Evolutionary conservation across 2,888 invertebrate genomes (phyloP).

Genomic region (Lepeophtheirus nordmannii): DNA sequence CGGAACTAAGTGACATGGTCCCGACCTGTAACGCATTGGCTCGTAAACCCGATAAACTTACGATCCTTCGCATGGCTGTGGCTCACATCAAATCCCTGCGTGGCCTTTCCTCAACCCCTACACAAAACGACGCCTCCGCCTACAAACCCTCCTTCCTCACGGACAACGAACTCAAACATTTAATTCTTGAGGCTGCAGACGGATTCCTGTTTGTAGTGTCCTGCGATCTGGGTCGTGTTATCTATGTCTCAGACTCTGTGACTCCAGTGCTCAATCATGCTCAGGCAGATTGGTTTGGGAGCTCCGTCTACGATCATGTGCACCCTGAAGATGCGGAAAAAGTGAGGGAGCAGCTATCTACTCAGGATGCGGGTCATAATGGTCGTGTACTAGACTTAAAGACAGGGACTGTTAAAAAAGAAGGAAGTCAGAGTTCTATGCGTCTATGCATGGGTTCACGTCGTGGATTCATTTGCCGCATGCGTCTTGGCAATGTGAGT

Average conservation of each 20-base stretch:
- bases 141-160: conserved; percentile 98
- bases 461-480: conserved; percentile 94
- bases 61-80: conserved; percentile 96
- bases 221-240: conserved; percentile 89
- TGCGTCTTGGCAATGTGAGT: conserved; percentile 27
- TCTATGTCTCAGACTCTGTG: conserved; percentile 96
- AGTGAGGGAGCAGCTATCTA: conserved; percentile 89
- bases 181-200: conserved; percentile 96
- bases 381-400: conserved; percentile 91
- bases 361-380: conserved; percentile 66
- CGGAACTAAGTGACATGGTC: conserved; percentile 98
- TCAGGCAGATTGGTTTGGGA: conserved; percentile 93
- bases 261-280: conserved; percentile 92
- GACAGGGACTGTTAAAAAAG: conserved; percentile 96
- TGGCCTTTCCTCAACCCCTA: conserved; percentile 43
- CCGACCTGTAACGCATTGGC: conserved; percentile 96
- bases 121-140: conserved; percentile 57
- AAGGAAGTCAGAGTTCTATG: conserved; percentile 97
- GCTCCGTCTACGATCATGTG: conserved; percentile 84
- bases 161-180: conserved; percentile 95
- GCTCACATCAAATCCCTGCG: conserved; percentile 96
- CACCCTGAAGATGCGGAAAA: conserved; percentile 87
- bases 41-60: conserved; percentile 95
- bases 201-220: conserved; percentile 92
- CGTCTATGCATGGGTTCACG: conserved; percentile 95